phyloP scores from a whole-genome alignment of 2,888 invertebrate species.

The Andrena camellia region DNA sequence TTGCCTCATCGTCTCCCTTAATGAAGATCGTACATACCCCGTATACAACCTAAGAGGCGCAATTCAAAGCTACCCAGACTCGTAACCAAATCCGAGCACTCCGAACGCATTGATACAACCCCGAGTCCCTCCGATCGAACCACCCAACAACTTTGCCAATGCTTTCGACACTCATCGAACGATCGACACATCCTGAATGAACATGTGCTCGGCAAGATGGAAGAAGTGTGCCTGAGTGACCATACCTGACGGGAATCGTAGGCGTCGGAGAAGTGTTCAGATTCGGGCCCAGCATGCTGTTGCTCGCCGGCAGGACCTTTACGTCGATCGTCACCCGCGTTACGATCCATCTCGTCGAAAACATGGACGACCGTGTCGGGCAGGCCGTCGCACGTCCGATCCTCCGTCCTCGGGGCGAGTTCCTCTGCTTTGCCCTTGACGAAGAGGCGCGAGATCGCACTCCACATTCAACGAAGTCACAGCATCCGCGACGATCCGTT shows the following conservation, averaged over 20 bases:
- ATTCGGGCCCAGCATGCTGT: slow-evolving; percentile 75
- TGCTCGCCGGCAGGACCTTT: slow-evolving; percentile 76
- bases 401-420: slow-evolving; percentile 51
- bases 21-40: too few relatives aligned
- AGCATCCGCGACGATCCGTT: slow-evolving; percentile 59
- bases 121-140: too few relatives aligned
- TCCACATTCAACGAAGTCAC: slow-evolving; percentile 83
- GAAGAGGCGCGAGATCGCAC: slow-evolving; percentile 83
- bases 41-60: too few relatives aligned
- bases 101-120: too few relatives aligned
- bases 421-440: slow-evolving; percentile 76
- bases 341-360: slow-evolving; percentile 84
- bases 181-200: too few relatives aligned
- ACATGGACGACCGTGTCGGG: slow-evolving; percentile 81
- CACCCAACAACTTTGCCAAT: too few relatives aligned
- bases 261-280: slow-evolving; percentile 80
- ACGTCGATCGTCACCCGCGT: slow-evolving; percentile 83
- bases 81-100: too few relatives aligned
- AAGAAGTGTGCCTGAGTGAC: not conserved
- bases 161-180: too few relatives aligned
- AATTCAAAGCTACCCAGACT: too few relatives aligned
- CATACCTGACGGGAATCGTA: slow-evolving; percentile 82
- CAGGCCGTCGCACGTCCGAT: slow-evolving; percentile 74
- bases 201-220: not conserved
- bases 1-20: too few relatives aligned